Conservation (phyloP, 2,888 invertebrate species). For the Rhaphigaster nebulosa region DNA sequence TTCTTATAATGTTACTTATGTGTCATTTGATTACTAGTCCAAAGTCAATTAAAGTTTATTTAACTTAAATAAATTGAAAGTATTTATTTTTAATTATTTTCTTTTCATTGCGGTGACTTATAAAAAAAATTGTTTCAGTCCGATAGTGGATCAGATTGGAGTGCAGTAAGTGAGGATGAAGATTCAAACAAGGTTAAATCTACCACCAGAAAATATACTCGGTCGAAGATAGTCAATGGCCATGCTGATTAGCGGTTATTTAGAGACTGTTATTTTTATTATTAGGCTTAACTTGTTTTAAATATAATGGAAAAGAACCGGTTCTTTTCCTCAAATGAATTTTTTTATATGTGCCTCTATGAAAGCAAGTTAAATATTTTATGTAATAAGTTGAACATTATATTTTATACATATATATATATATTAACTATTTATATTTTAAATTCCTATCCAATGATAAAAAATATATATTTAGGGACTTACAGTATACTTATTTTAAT, state of each 20-base stretch:
- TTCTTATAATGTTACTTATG: too few species aligned
- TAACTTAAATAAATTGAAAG: background rate
- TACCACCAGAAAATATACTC: slow-evolving; percentile 40
- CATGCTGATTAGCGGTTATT: slow-evolving; percentile 53
- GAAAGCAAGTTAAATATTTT: slow-evolving; percentile 50
- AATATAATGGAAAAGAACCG: slow-evolving; percentile 47
- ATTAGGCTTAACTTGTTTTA: slow-evolving; percentile 45
- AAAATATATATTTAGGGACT: slow-evolving; percentile 1
- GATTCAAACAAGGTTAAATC: slow-evolving; percentile 28
- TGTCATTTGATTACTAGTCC: too few species aligned
- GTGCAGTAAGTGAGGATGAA: slow-evolving; percentile 54
- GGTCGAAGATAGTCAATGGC: slow-evolving; percentile 54
- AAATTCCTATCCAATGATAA: slow-evolving; percentile 45
- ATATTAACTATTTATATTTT: slow-evolving; percentile 56
- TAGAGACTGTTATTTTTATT: slow-evolving; percentile 55
- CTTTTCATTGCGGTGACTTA: background rate
- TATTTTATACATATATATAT: slow-evolving; percentile 51
- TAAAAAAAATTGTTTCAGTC: slow-evolving; percentile 51
- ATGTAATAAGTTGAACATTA: slow-evolving; percentile 51
- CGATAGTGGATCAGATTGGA: slow-evolving; percentile 62
- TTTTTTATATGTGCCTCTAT: slow-evolving; percentile 55
- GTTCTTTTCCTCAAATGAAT: slow-evolving; percentile 26
- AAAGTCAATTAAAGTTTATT: background rate
- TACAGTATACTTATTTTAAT: slow-evolving; percentile 13
- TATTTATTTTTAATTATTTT: background rate